Conservation (phyloP, 2,797 vertebrate species). For the Macrochelys suwanniensis region DNA sequence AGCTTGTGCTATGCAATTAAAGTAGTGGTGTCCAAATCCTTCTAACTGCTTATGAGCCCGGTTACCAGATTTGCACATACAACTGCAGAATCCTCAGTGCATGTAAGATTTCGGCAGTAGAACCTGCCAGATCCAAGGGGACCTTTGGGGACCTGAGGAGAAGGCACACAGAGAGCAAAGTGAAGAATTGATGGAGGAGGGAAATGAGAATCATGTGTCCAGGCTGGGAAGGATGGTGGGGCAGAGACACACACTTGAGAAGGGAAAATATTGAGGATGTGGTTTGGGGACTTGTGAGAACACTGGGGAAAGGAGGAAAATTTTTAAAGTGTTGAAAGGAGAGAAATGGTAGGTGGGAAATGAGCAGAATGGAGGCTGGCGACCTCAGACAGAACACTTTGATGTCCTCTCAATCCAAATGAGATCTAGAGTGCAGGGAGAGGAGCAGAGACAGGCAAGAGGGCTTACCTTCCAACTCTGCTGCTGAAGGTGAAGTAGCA, state of each 20-base stretch:
- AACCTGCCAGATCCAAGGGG: not conserved
- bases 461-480: not conserved
- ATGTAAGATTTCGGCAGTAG: not conserved
- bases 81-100: not conserved
- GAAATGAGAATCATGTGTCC: not conserved
- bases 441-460: not conserved
- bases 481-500: fast-evolving
- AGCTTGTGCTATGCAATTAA: not conserved
- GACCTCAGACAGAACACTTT: not conserved
- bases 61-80: not conserved
- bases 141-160: too few species aligned
- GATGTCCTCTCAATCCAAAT: not conserved
- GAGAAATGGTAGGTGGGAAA: not conserved
- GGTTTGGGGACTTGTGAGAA: not conserved
- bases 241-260: not conserved
- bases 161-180: not conserved
- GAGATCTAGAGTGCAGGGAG: not conserved
- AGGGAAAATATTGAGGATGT: not conserved
- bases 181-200: not conserved
- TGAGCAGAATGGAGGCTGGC: not conserved
- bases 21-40: not conserved
- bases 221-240: not conserved
- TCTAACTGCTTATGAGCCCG: not conserved
- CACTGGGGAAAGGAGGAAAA: not conserved
- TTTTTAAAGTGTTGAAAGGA: not conserved